Conservation (phyloP, 2,888 invertebrate genomes). For the Euzophera pinguis region DNA sequence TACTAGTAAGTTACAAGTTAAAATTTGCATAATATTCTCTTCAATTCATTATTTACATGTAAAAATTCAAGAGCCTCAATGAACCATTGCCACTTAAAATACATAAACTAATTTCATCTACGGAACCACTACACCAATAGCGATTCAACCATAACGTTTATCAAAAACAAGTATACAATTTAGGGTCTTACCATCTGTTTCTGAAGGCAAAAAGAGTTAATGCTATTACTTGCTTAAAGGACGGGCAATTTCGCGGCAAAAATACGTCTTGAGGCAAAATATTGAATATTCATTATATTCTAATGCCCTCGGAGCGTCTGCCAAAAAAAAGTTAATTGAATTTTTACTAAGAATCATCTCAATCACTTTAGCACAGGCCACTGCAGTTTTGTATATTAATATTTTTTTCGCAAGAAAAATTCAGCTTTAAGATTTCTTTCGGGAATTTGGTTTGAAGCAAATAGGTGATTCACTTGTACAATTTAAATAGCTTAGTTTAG, state of each 20-base stretch:
- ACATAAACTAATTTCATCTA: background rate
- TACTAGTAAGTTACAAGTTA: too few relatives aligned
- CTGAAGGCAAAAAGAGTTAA: conserved; percentile 18
- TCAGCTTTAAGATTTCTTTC: too few relatives aligned
- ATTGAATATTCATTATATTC: conserved; percentile 26
- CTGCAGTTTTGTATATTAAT: background rate
- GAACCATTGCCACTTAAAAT: too few relatives aligned
- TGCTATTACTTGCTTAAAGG: conserved; percentile 20
- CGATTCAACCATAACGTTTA: background rate
- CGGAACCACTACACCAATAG: background rate
- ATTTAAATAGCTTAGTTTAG: too few relatives aligned
- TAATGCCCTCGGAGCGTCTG: conserved; percentile 23
- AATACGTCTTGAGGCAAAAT: conserved; percentile 16
- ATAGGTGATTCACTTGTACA: too few relatives aligned
- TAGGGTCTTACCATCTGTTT: conserved; percentile 4
- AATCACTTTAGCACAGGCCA: background rate
- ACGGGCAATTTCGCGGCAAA: conserved; percentile 19
- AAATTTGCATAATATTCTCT: too few relatives aligned
- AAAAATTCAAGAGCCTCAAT: too few relatives aligned
- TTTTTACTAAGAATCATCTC: conserved; percentile 20
- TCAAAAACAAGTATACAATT: background rate
- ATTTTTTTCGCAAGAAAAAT: background rate
- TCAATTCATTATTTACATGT: too few relatives aligned
- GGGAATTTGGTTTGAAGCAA: too few relatives aligned
- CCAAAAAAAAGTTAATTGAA: conserved; percentile 26